Conservation (phyloP, 2,797 vertebrate genomes). For the Tokudaia muenninki region DNA sequence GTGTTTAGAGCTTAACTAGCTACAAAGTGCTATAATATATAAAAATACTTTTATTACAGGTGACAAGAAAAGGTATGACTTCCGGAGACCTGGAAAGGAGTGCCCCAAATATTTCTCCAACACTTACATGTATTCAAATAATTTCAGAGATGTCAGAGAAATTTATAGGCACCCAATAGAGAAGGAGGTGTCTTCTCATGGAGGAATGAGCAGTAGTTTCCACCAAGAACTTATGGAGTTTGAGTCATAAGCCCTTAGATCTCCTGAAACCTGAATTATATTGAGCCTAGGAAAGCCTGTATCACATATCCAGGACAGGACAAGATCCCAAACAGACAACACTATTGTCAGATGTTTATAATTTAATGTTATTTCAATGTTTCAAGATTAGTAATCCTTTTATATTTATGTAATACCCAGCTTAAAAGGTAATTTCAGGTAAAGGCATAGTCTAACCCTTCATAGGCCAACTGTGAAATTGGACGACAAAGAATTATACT, state of each 20-base stretch:
- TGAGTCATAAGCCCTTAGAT: neutral
- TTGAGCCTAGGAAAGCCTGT: neutral
- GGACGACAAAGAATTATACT: neutral
- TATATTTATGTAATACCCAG: neutral
- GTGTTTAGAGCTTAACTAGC: neutral
- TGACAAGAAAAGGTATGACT: neutral
- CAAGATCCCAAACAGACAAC: neutral
- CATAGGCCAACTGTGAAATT: neutral
- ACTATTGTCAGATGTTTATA: neutral
- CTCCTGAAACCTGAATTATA: neutral
- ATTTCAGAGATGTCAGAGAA: slow-evolving; percentile 4
- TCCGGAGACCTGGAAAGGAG: neutral
- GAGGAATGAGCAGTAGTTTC: neutral
- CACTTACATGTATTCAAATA: slow-evolving; percentile 9
- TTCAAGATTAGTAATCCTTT: neutral
- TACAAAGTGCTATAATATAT: slow-evolving; percentile 20
- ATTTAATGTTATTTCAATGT: slow-evolving; percentile 4
- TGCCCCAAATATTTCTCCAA: neutral
- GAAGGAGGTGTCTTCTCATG: neutral
- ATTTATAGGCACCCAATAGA: neutral
- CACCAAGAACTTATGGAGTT: neutral
- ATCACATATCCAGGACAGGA: neutral
- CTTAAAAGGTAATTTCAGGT: slow-evolving; percentile 27
- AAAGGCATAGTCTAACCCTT: neutral
- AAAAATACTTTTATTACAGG: neutral